Evolutionary conservation across 1,140 invertebrate species (phyloP).

Genomic region (Ostrea denselamellosa): DNA sequence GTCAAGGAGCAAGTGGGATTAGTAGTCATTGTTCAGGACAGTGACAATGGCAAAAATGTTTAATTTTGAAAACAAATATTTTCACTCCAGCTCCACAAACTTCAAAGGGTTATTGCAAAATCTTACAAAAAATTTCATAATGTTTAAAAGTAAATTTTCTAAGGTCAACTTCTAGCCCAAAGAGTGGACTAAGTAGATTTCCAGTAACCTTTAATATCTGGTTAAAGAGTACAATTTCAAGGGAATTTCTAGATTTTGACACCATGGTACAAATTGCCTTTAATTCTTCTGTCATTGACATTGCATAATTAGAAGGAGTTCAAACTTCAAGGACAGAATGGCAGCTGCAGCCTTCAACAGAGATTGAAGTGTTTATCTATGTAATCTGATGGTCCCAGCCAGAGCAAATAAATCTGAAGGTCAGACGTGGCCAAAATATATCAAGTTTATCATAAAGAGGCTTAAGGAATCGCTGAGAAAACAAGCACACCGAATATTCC

Average conservation of each 20-base stretch:
- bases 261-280: too few species aligned
- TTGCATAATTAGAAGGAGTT: background rate
- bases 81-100: background rate
- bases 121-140: background rate
- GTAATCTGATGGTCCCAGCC: background rate
- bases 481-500: background rate
- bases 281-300: too few species aligned
- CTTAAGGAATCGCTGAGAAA: background rate
- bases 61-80: slow-evolving; percentile 2
- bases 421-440: background rate
- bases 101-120: slow-evolving; percentile 2
- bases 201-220: too few species aligned
- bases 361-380: background rate
- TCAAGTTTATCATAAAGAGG: background rate
- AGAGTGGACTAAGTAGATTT: too few species aligned
- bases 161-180: background rate
- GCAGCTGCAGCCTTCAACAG: background rate
- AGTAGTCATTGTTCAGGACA: background rate
- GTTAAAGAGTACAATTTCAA: too few species aligned
- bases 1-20: background rate
- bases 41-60: background rate
- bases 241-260: too few species aligned
- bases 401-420: background rate
- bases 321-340: background rate
- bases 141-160: background rate